These are phyloP conservation scores for Menidia menidia DNA, from an alignment of 2,797 vertebrate genomes.

Conservation along the genomic window DNA sequence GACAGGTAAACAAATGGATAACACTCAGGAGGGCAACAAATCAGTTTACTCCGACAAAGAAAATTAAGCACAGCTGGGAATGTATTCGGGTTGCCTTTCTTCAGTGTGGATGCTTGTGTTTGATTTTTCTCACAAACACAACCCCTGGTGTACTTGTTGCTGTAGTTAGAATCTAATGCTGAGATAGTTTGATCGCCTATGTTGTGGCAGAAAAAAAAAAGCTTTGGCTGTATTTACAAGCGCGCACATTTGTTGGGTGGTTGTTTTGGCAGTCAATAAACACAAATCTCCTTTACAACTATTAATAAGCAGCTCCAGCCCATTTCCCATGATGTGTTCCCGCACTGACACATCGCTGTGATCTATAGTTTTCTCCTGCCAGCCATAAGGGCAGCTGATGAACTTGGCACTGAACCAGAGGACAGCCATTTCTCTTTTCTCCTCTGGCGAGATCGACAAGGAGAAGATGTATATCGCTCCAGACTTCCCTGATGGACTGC, in stretches of 20 bases:
- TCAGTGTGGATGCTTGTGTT: slow-evolving; percentile 60
- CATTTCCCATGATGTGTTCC: slow-evolving; percentile 62
- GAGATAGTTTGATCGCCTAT: slow-evolving; percentile 65
- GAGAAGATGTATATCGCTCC: slow-evolving; percentile 65
- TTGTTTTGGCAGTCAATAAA: slow-evolving; percentile 60
- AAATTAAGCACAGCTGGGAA: slow-evolving; percentile 59
- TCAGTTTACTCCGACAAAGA: slow-evolving; percentile 65
- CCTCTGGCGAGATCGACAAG: slow-evolving; percentile 67
- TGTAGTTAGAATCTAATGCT: slow-evolving; percentile 51
- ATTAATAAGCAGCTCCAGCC: slow-evolving; percentile 66
- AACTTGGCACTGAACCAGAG: slow-evolving; percentile 72
- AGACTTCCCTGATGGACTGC: slow-evolving; percentile 55
- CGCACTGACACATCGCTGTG: slow-evolving; percentile 50
- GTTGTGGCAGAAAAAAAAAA: slow-evolving; percentile 57
- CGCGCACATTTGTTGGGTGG: slow-evolving; percentile 66
- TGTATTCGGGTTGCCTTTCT: slow-evolving; percentile 44
- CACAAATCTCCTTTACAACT: slow-evolving; percentile 73
- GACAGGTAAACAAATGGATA: slow-evolving; percentile 65
- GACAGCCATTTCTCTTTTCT: slow-evolving; percentile 59
- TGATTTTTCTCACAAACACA: slow-evolving; percentile 37
- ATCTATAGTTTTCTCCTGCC: slow-evolving; percentile 65
- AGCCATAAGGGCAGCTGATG: slow-evolving; percentile 67
- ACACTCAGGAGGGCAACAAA: slow-evolving; percentile 59
- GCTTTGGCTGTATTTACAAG: slow-evolving; percentile 58
- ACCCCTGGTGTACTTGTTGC: slow-evolving; percentile 66